Evolutionary conservation across 2,113 vertebrate species (phyloP).

Genomic region (Chlorocebus sabaeus): DNA sequence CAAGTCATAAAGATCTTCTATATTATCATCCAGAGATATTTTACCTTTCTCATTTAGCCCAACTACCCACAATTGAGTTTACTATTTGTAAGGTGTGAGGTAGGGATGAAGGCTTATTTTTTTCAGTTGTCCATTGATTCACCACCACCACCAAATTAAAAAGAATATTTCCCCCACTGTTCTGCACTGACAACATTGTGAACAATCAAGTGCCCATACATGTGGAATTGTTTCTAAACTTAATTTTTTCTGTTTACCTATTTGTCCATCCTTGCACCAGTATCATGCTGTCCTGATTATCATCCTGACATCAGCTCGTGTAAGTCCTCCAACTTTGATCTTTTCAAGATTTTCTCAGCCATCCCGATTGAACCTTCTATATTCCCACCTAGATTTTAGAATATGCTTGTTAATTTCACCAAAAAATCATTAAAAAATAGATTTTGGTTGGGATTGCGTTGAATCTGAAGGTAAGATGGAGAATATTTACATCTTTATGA

Average conservation of each 20-base stretch:
- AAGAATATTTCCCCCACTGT: not conserved
- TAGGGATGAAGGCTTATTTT: not conserved
- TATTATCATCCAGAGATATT: not conserved
- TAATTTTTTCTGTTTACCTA: not conserved
- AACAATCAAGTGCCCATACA: not conserved
- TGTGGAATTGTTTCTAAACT: not conserved
- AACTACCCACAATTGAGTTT: not conserved
- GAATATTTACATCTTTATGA: not conserved
- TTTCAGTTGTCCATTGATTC: not conserved
- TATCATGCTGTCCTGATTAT: not conserved
- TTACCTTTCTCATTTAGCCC: not conserved
- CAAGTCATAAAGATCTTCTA: not conserved
- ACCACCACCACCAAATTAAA: not conserved
- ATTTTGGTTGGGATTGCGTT: not conserved
- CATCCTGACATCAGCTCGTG: not conserved
- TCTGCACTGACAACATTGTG: not conserved
- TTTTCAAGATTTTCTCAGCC: not conserved
- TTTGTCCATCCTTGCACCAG: not conserved
- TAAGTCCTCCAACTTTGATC: not conserved
- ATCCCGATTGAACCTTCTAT: not conserved
- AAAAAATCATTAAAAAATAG: not conserved
- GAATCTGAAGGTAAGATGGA: not conserved
- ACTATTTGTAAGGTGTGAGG: not conserved
- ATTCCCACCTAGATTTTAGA: not conserved
- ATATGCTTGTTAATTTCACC: not conserved